Percentiles rank a stretch among this genome's conserved stretches.
These are phyloP conservation scores for Trichopoda pennipes DNA, from an alignment of 2,888 invertebrate species.

Conservation along the genomic window DNA sequence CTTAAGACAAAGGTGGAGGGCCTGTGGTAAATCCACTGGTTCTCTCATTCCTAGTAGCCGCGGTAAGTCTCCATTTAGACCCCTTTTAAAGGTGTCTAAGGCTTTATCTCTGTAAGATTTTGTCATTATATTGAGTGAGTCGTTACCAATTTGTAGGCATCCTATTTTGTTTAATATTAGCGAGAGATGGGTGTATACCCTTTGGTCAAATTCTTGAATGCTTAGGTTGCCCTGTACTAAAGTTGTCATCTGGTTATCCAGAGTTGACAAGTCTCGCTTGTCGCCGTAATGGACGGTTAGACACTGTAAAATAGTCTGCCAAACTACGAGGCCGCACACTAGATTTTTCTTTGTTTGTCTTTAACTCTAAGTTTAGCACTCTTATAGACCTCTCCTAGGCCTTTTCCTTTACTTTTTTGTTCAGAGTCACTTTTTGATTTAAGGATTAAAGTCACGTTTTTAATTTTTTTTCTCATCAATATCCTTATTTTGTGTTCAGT, in stretches of 20 bases:
- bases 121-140: not conserved
- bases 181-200: not conserved
- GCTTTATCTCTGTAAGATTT: slow-evolving; percentile 24
- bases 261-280: no score
- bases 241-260: no score
- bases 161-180: slow-evolving; percentile 11
- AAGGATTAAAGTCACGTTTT: no score
- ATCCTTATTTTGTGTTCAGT: no score
- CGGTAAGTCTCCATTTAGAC: slow-evolving; percentile 11
- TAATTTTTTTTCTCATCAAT: no score
- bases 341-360: not conserved
- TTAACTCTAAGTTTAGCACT: no score
- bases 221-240: slow-evolving; percentile 6
- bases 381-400: no score
- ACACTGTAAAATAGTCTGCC: not conserved
- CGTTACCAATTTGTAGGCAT: no score
- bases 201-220: not conserved
- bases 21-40: slow-evolving; percentile 10
- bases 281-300: not conserved
- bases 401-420: no score
- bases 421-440: no score
- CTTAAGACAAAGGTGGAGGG: slow-evolving; percentile 33
- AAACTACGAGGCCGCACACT: not conserved
- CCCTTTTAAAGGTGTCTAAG: slow-evolving; percentile 37
- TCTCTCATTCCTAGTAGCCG: slow-evolving; percentile 7